phyloP scores from a whole-genome alignment of 2,888 invertebrate species.

The Lissonota sp. region DNA sequence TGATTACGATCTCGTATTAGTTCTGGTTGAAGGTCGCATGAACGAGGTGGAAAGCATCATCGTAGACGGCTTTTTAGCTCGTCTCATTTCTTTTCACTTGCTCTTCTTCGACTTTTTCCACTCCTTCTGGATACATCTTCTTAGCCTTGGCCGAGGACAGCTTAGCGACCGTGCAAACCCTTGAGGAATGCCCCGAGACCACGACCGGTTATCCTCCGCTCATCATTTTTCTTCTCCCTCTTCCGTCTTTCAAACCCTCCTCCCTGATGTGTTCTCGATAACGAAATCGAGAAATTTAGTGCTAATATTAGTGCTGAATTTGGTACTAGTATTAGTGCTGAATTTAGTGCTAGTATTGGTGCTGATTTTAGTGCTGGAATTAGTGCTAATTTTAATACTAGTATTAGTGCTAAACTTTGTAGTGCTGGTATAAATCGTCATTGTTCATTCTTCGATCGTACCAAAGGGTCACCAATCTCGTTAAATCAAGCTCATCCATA shows the following conservation, averaged over 20 bases:
- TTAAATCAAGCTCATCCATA: constrained; percentile 87
- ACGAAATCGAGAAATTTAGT: background rate
- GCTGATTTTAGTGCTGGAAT: no score
- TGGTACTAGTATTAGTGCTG: no score
- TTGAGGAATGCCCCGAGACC: constrained; percentile 56
- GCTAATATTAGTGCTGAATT: no score
- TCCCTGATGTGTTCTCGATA: constrained; percentile 2
- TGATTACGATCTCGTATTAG: constrained; percentile 34
- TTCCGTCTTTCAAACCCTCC: background rate
- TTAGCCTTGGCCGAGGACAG: constrained; percentile 52
- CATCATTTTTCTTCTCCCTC: constrained; percentile 33
- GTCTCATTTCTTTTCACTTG: constrained; percentile 48
- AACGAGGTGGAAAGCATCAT: constrained; percentile 54
- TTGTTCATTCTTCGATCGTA: constrained; percentile 83
- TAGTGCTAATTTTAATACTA: no score
- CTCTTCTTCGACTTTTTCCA: constrained; percentile 17
- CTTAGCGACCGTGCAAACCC: constrained; percentile 46
- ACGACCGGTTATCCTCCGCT: constrained; percentile 53
- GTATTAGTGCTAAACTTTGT: no score
- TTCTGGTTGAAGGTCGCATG: constrained; percentile 57
- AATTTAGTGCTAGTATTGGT: no score
- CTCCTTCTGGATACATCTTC: constrained; percentile 7
- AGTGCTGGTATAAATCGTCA: no score
- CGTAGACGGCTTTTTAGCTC: constrained; percentile 44
- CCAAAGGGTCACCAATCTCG: constrained; percentile 85